Percentiles rank a stretch among this genome's conserved stretches.
Evolutionary conservation across 2,797 vertebrate genomes (phyloP).

Genomic region (Alosa sapidissima): DNA sequence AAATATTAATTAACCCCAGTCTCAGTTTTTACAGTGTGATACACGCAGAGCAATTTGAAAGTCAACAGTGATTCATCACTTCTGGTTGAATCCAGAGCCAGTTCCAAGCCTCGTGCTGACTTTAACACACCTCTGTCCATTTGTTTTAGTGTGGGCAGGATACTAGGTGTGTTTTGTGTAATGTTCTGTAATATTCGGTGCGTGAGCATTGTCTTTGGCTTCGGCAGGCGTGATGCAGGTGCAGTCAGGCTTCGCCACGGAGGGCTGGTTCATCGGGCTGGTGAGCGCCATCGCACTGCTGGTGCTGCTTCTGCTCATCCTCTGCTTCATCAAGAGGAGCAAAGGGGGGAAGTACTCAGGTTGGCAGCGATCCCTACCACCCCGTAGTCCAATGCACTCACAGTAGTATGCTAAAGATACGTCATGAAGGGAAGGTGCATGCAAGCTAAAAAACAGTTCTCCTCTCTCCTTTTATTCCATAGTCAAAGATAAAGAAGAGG

Average conservation of each 20-base stretch:
- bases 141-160: background rate
- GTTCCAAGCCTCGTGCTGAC: background rate
- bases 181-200: background rate
- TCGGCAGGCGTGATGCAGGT: conserved; percentile 60
- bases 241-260: conserved; percentile 73
- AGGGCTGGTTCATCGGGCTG: conserved; percentile 91
- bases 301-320: conserved; percentile 82
- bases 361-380: conserved; percentile 13
- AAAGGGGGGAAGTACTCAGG: conserved; percentile 96
- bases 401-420: background rate
- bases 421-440: background rate
- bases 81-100: background rate
- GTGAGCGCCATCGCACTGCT: conserved; percentile 83
- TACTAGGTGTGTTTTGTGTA: background rate
- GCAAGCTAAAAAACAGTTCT: conserved; percentile 19
- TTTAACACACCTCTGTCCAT: background rate
- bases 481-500: conserved; percentile 96
- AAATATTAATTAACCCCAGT: too few relatives aligned
- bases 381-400: background rate
- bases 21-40: too few relatives aligned
- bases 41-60: background rate
- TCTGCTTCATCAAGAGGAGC: conserved; percentile 91
- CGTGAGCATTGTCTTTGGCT: background rate
- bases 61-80: background rate
- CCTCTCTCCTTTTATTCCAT: conserved; percentile 30